phyloP scores from a whole-genome alignment of 2,113 vertebrate genomes.

The Orycteropus afer region DNA sequence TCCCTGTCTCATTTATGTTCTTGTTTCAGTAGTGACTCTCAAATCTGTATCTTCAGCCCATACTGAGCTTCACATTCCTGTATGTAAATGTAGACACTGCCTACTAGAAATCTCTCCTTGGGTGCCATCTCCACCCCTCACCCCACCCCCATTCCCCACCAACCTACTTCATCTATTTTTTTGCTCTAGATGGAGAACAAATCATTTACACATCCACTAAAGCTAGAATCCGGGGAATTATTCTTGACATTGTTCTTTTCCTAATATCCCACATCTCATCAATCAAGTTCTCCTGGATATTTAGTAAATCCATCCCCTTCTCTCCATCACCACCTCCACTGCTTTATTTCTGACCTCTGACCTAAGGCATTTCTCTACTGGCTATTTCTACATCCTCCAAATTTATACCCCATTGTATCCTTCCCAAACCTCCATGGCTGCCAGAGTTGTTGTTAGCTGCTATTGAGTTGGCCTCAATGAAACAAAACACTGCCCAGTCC shows the following conservation, averaged over 20 bases:
- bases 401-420: not conserved
- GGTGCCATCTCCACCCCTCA: too few species aligned
- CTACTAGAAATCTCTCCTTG: slow-evolving; percentile 2
- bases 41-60: slow-evolving; percentile 27
- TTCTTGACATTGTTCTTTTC: slow-evolving; percentile 31
- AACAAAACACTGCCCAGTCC: too few species aligned
- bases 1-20: not conserved
- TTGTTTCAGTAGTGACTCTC: slow-evolving; percentile 16
- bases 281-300: slow-evolving; percentile 9
- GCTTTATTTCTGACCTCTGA: slow-evolving; percentile 32
- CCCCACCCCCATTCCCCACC: too few species aligned
- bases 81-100: slow-evolving; percentile 4
- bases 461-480: too few species aligned
- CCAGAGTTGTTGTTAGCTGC: not conserved
- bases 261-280: not conserved
- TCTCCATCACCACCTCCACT: not conserved
- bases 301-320: slow-evolving; percentile 37
- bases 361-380: not conserved
- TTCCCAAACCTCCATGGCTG: slow-evolving; percentile 15
- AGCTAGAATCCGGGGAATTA: slow-evolving; percentile 39
- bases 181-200: slow-evolving; percentile 21
- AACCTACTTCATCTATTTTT: not conserved
- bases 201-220: slow-evolving; percentile 30
- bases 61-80: slow-evolving; percentile 11
- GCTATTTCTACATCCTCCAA: slow-evolving; percentile 14